These are phyloP conservation scores for Thunnus maccoyii DNA, from an alignment of 2,113 vertebrate genomes.

Conservation along the genomic window DNA sequence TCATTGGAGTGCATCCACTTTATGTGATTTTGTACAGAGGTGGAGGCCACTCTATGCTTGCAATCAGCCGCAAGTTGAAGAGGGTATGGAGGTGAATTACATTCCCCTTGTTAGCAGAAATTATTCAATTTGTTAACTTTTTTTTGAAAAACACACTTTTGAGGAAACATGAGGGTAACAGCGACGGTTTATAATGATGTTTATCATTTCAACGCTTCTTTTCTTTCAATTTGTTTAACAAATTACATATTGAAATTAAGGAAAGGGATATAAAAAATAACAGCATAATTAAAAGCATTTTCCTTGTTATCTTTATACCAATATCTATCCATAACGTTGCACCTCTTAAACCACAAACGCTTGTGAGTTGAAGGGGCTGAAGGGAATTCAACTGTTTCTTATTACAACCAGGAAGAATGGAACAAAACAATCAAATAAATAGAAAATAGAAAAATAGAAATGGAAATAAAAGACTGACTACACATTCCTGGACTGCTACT, in stretches of 20 bases:
- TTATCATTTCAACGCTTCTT: constrained; percentile 1
- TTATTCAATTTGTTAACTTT: constrained; percentile 53
- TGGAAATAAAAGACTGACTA: background rate
- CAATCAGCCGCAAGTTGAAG: constrained; percentile 68
- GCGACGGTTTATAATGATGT: background rate
- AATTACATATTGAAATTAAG: constrained; percentile 31
- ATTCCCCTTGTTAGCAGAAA: constrained; percentile 57
- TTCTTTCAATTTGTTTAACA: constrained; percentile 2
- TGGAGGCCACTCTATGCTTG: constrained; percentile 48
- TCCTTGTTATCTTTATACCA: constrained; percentile 16
- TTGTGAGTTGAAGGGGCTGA: background rate
- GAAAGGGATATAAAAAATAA: constrained; percentile 10
- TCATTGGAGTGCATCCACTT: constrained; percentile 75
- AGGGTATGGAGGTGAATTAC: constrained; percentile 58
- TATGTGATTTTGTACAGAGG: constrained; percentile 63
- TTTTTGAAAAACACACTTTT: constrained; percentile 24
- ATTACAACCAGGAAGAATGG: no score
- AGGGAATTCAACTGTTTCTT: background rate
- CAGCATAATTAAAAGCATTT: constrained; percentile 25
- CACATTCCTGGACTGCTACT: background rate
- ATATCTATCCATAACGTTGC: constrained; percentile 1
- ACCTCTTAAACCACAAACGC: constrained; percentile 3
- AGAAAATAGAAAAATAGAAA: no score
- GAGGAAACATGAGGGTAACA: constrained; percentile 15
- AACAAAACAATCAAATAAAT: no score